These are phyloP conservation scores for Pararge aegeria DNA, from an alignment of 1,140 invertebrate genomes.

Conservation along the genomic window DNA sequence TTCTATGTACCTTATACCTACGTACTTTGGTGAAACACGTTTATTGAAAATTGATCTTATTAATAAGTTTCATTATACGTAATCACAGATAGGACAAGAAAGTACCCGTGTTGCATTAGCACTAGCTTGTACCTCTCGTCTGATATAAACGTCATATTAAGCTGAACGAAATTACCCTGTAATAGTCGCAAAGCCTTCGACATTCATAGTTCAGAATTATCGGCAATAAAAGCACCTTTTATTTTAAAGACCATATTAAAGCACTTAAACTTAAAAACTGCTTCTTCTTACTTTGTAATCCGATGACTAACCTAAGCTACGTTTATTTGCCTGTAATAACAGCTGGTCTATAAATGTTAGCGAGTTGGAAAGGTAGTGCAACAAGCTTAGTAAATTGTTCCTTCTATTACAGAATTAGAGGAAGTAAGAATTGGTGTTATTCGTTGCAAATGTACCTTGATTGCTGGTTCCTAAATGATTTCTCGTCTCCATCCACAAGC, in stretches of 20 bases:
- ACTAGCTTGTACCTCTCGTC: constrained; percentile 48
- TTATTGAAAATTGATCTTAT: constrained; percentile 23
- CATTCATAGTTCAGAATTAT: constrained; percentile 72
- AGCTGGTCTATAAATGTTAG: constrained; percentile 22
- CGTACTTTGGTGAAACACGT: not conserved
- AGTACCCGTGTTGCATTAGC: constrained; percentile 62
- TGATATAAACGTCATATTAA: constrained; percentile 56
- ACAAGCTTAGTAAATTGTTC: constrained; percentile 8
- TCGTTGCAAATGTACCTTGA: constrained; percentile 27
- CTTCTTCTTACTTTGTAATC: constrained; percentile 22
- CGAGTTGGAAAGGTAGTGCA: constrained; percentile 13
- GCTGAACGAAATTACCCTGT: constrained; percentile 63
- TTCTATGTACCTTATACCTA: not conserved
- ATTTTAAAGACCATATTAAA: constrained; percentile 42
- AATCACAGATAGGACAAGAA: constrained; percentile 57
- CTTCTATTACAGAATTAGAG: constrained; percentile 7
- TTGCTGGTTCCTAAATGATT: constrained; percentile 50
- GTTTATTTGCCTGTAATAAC: constrained; percentile 28
- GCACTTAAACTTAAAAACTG: constrained; percentile 20
- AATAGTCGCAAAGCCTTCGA: constrained; percentile 61
- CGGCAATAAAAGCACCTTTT: constrained; percentile 64
- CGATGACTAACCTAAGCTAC: constrained; percentile 10
- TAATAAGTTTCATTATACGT: constrained; percentile 32
- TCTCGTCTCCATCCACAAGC: constrained; percentile 48
- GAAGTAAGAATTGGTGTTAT: constrained; percentile 8